Evolutionary conservation across 2,888 invertebrate genomes (phyloP).

Genomic region (Eutolmus rufibarbis): DNA sequence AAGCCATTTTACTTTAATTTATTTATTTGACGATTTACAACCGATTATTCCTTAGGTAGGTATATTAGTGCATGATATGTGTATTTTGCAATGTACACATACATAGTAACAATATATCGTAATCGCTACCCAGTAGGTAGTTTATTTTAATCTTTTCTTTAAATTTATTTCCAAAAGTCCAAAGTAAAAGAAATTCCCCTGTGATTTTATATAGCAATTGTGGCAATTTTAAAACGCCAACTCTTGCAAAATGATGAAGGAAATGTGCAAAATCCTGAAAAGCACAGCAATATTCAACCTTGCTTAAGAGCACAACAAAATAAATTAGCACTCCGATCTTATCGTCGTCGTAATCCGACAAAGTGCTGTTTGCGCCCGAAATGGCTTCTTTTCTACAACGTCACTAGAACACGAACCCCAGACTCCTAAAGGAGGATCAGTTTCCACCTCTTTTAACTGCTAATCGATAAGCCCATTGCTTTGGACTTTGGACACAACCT

Average conservation of each 20-base stretch:
- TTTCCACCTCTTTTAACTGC: background rate
- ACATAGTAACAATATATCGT: too few relatives aligned
- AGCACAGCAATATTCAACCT: background rate
- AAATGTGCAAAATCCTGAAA: background rate
- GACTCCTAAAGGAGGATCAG: background rate
- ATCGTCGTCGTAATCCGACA: background rate
- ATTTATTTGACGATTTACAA: too few relatives aligned
- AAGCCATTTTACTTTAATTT: too few relatives aligned
- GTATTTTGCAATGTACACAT: too few relatives aligned
- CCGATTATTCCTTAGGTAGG: too few relatives aligned
- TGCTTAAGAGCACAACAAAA: background rate
- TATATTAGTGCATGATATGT: too few relatives aligned
- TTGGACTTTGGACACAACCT: background rate
- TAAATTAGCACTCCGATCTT: background rate
- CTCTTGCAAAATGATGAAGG: background rate
- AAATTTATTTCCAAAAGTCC: background rate
- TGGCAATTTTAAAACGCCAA: background rate
- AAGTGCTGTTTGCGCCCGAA: background rate
- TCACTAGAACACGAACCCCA: background rate
- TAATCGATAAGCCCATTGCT: background rate
- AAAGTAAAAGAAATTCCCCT: background rate
- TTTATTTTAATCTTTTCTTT: background rate
- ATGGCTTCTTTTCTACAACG: background rate
- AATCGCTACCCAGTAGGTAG: background rate
- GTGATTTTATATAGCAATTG: background rate